Evolutionary conservation across 1,140 invertebrate genomes (phyloP).

Genomic region (Saccostrea cuccullata): DNA sequence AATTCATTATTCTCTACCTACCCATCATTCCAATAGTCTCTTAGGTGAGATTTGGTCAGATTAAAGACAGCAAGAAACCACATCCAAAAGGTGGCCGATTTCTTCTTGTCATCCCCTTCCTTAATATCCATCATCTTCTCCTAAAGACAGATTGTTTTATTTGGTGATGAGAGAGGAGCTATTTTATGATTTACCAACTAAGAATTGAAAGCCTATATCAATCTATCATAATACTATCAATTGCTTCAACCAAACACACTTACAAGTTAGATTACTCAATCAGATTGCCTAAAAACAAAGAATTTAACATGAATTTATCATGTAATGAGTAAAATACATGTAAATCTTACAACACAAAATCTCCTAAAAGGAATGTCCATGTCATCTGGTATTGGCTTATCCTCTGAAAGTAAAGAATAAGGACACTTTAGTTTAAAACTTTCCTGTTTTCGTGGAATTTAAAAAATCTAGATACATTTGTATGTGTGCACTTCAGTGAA

Average conservation of each 20-base stretch:
- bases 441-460: too few relatives aligned
- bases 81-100: conserved; percentile 60
- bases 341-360: conserved; percentile 45
- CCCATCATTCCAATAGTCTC: conserved; percentile 53
- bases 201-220: too few relatives aligned
- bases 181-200: too few relatives aligned
- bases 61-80: conserved; percentile 57
- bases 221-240: too few relatives aligned
- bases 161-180: not conserved
- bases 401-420: not conserved
- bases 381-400: conserved; percentile 7
- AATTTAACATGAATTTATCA: not conserved
- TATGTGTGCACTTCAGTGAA: too few relatives aligned
- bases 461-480: too few relatives aligned
- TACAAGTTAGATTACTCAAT: not conserved
- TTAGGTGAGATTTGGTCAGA: conserved; percentile 48
- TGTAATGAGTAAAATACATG: not conserved
- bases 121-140: conserved; percentile 59
- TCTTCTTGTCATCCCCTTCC: conserved; percentile 54
- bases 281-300: not conserved
- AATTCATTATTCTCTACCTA: conserved; percentile 19
- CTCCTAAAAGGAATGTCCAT: conserved; percentile 52
- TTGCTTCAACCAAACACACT: not conserved
- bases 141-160: not conserved
- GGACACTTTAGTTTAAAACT: not conserved